Evolutionary conservation across 2,888 invertebrate species (phyloP).

Genomic region (Hemithea aestivaria): DNA sequence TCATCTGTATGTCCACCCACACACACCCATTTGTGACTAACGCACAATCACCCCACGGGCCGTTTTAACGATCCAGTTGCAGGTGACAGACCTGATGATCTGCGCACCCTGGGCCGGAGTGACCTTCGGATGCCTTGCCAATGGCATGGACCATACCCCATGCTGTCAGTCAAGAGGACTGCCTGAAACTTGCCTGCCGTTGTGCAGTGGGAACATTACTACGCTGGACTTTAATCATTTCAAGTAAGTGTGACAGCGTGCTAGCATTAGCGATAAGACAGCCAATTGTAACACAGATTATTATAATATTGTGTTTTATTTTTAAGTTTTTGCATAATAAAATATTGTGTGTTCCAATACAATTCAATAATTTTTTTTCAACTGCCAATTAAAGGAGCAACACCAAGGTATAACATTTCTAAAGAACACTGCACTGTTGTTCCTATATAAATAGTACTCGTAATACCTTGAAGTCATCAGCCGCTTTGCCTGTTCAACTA

Average conservation of each 20-base stretch:
- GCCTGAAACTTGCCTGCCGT: constrained; percentile 85
- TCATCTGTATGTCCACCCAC: constrained; percentile 11
- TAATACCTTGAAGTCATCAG: no score
- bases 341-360: no score
- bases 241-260: constrained; percentile 80
- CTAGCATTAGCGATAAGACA: no score
- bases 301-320: no score
- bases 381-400: no score
- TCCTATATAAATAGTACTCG: no score
- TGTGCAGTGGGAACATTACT: constrained; percentile 89
- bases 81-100: constrained; percentile 91
- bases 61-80: constrained; percentile 67
- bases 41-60: constrained; percentile 50
- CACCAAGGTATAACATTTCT: no score
- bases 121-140: constrained; percentile 88
- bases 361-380: no score
- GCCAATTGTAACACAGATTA: no score
- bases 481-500: no score
- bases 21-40: constrained; percentile 61
- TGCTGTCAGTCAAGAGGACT: constrained; percentile 88
- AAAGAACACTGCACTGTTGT: no score
- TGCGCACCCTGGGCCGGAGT: constrained; percentile 92
- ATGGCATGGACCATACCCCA: constrained; percentile 89
- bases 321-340: no score
- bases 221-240: constrained; percentile 89